Base-by-base conservation (phyloP, 1,140 invertebrate genomes). In the Portunus trituberculatus region DNA sequence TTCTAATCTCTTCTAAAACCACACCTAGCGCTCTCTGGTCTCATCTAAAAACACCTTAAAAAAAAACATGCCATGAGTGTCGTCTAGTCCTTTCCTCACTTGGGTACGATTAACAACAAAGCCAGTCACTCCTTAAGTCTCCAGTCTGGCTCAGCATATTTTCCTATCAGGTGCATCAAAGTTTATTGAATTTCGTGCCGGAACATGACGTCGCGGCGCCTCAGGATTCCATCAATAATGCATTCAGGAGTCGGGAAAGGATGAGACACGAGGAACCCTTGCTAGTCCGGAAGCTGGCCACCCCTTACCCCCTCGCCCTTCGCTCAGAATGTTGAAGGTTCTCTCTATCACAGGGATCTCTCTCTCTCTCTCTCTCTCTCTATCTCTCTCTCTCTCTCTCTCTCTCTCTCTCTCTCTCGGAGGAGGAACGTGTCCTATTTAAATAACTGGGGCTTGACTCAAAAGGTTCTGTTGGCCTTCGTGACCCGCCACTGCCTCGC, bases 71-170 rank as follows among this genome's bases (percentile, higher is more conserved):
- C 8, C 52, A 12, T 59, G 16, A 20, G 52, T 59, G 16, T 59
- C 52, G 12, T 59, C 20, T 76, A 2, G 67, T 7, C 20, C n/a
- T n/a, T 16, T n/a, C 16, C 25, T n/a, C 20, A 7, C 25, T 76
- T n/a, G 67, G 67, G 67, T 76, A 76, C 67, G n/a, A 25, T 76
- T 25, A 76, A 20, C 20, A 20, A 76, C 6, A 25, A 25, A 76
- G 67, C 16, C 67, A n/a, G 20, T 25, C 67, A 76, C 67, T 76
- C 20, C 67, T 59, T 6, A 39, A 39, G 39, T n/a, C 67, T 76
- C n/a, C 67, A 76, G 67, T 76, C 67, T 76, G 67, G 67, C 67
- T 76, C 67, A 76, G 67, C 67, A 76, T 76, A 76, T 76, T 76
- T 76, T 76, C 67, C 67, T 76, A n/a, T 76, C 67, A 3, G 67